These are phyloP conservation scores for Oreocharis arfaki DNA, from an alignment of 2,113 vertebrate species.

Conservation along the genomic window DNA sequence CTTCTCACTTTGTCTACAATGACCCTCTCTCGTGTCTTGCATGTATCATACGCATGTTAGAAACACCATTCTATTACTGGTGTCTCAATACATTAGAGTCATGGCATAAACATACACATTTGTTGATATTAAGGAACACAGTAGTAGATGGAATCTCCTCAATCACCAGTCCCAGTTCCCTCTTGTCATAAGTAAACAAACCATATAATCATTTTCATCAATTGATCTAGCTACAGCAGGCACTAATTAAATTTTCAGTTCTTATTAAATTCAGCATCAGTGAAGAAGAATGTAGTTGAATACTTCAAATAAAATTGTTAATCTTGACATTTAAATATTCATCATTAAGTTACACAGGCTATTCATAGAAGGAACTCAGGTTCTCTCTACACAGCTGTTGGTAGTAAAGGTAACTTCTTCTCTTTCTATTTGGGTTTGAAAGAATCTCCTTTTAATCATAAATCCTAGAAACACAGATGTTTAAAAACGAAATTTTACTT, in stretches of 20 bases:
- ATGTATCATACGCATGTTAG: background rate
- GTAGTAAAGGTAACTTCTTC: background rate
- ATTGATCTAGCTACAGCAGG: constrained; percentile 4
- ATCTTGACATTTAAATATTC: constrained; percentile 37
- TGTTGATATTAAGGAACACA: constrained; percentile 8
- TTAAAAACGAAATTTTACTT: background rate
- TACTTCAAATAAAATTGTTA: constrained; percentile 37
- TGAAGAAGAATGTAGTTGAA: background rate
- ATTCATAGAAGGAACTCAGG: background rate
- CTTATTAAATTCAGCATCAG: constrained; percentile 14
- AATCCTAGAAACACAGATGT: background rate
- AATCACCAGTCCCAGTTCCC: background rate
- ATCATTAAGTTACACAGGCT: background rate
- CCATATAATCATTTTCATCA: constrained; percentile 47
- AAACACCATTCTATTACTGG: background rate
- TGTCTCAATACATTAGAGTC: background rate
- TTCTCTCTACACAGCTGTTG: background rate
- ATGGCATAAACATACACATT: background rate
- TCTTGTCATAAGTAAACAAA: constrained; percentile 49
- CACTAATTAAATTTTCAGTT: constrained; percentile 34
- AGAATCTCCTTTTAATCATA: background rate
- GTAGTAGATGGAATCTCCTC: background rate
- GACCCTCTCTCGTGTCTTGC: background rate
- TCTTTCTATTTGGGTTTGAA: background rate
- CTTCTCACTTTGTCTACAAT: constrained; percentile 3